Evolutionary conservation across 1,140 invertebrate species (phyloP), one percentile per base, ranked within the genome.

Genomic region (Phenacoccus solenopsis): DNA sequence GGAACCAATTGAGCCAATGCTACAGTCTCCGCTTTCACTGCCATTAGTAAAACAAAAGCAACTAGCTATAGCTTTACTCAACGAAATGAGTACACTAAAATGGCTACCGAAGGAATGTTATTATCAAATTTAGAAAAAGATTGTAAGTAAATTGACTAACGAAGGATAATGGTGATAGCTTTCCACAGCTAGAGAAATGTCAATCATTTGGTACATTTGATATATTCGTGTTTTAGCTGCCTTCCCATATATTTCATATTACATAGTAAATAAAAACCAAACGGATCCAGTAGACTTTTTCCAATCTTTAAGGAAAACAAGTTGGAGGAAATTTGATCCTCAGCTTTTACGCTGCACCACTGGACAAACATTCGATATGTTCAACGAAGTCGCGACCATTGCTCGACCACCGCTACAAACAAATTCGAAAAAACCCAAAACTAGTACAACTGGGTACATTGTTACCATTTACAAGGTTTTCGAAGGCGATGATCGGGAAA

Each of bases 391-490:
- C 16, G 93, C 92, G 0, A 90, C 90, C 74, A 93, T 95, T 72
- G 91, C 91, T 69, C 80, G 91, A 72, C 93, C 93, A 16, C 91
- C 92, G 0, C 83, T 93, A 49, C 88, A 89, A 75, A 82, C 89
- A 22, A 87, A 87, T 35, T 83, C 86, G 25, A 86, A 87, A 77
- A 86, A 89, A 77, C 87, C 87, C 4, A 87, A 88, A 74, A 88
- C 90, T 72, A 81, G 87, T 59, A 84, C 85, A 73, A 93, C 91
- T 12, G 93, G 91, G 22, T 96, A 93, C 77, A 93, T 96, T 76
- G 88, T 96, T 74, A 93, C 90, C 71, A 90, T 94, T 75, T 95
- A 94, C 80, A 93, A 93, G 83, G 92, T 94, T 1, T 94, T 95
- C 77, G 91, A 95, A 79, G 93, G 93, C 16, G 93, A 94, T 77